phyloP scores from a whole-genome alignment of 2,888 invertebrate species.

The Tachina lurida region DNA sequence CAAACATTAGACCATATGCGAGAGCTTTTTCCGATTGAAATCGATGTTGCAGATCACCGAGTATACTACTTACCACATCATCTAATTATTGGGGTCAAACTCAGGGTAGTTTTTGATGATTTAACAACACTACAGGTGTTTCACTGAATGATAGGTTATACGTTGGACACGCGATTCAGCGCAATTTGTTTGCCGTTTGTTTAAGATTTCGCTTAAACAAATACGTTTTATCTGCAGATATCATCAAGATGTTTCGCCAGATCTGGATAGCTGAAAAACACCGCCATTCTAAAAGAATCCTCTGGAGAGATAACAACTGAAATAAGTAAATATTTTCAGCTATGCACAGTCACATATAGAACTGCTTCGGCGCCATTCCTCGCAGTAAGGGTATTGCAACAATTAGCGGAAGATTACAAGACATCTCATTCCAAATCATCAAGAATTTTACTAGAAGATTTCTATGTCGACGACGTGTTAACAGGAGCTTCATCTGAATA shows the following conservation, averaged over 20 bases:
- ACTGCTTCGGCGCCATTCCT: constrained; percentile 67
- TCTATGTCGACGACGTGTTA: constrained; percentile 70
- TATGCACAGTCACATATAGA: constrained; percentile 69
- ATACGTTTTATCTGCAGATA: constrained; percentile 64
- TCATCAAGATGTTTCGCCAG: constrained; percentile 70
- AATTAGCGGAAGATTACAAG: constrained; percentile 60
- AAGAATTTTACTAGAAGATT: constrained; percentile 56
- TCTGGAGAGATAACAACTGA: constrained; percentile 60
- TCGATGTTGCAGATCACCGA: not conserved
- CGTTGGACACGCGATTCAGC: constrained; percentile 39
- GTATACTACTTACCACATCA: constrained; percentile 59
- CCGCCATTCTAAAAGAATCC: constrained; percentile 63
- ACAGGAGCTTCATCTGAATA: constrained; percentile 55
- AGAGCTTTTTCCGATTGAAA: not conserved
- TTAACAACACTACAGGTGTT: constrained; percentile 3
- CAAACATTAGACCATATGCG: not conserved
- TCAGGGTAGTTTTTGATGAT: constrained; percentile 60
- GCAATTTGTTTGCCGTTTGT: constrained; percentile 64
- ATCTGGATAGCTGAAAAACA: constrained; percentile 65
- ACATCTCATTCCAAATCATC: constrained; percentile 55
- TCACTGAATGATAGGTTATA: constrained; percentile 31
- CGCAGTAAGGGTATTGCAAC: constrained; percentile 65
- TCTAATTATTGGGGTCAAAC: constrained; percentile 40
- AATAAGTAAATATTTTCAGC: constrained; percentile 55
- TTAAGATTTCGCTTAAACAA: constrained; percentile 65